phyloP scores from a whole-genome alignment of 2,113 vertebrate species.

The Anhinga rufa region DNA sequence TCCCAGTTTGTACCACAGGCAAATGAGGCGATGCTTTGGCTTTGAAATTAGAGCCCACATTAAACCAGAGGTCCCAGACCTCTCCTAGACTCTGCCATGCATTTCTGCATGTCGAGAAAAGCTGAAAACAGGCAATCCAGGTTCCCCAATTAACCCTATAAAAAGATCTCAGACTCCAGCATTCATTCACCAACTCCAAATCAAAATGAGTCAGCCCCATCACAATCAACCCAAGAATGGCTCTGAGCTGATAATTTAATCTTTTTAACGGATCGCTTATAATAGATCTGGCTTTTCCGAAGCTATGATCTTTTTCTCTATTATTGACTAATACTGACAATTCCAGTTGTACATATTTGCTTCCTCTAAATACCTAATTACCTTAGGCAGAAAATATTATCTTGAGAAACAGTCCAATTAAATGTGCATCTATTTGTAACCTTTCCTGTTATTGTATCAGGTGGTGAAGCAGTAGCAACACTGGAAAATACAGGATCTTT shows the following conservation, averaged over 20 bases:
- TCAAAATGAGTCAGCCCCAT: neutral
- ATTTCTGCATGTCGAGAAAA: neutral
- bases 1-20: neutral
- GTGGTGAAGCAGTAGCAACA: conserved; percentile 2
- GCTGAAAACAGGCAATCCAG: neutral
- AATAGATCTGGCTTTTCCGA: neutral
- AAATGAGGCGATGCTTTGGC: neutral
- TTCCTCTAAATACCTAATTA: neutral
- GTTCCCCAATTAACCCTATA: neutral
- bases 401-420: neutral
- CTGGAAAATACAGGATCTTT: neutral
- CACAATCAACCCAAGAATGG: neutral
- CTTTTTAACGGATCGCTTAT: neutral
- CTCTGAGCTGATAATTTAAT: neutral
- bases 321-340: neutral
- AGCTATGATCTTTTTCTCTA: neutral
- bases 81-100: neutral
- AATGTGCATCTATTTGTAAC: neutral
- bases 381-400: neutral
- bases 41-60: neutral
- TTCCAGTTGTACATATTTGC: neutral
- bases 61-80: neutral
- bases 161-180: neutral
- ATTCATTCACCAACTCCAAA: neutral
- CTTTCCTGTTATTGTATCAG: neutral